Conservation (phyloP, 2,888 invertebrate species). For the Luffia ferchaultella region DNA sequence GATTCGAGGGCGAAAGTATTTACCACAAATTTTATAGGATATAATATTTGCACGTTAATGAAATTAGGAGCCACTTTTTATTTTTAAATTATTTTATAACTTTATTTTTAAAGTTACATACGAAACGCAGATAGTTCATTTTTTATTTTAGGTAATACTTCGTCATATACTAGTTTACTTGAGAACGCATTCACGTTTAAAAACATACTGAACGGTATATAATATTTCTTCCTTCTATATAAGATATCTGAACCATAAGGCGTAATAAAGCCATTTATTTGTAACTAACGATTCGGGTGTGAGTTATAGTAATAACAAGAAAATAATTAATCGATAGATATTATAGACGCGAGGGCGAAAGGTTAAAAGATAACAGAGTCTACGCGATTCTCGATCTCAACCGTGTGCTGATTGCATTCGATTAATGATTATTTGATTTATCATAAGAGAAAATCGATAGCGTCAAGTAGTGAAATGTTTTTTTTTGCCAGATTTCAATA, state of each 20-base stretch:
- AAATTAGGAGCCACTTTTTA: too few relatives aligned
- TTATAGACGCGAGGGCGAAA: background rate
- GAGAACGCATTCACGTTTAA: background rate
- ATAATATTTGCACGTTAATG: too few relatives aligned
- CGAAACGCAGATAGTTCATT: background rate
- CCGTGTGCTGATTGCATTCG: background rate
- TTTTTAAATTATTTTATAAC: background rate
- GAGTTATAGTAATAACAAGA: background rate
- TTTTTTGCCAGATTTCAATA: background rate
- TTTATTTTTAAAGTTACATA: background rate
- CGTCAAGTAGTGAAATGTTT: background rate
- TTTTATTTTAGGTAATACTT: background rate
- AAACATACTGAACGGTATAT: background rate
- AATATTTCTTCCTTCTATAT: background rate
- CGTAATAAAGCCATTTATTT: background rate
- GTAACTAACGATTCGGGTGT: background rate
- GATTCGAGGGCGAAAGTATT: too few relatives aligned
- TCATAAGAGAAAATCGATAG: background rate
- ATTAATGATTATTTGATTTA: background rate
- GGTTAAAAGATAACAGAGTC: background rate
- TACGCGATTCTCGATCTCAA: background rate
- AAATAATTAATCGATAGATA: background rate
- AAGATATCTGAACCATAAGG: background rate
- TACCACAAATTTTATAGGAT: too few relatives aligned
- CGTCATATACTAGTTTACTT: background rate